A percentile compares a stretch with the other conserved stretches of the same genome.
Evolutionary conservation across 2,797 vertebrate species (phyloP).

Genomic region (Hozukius guyotensis): DNA sequence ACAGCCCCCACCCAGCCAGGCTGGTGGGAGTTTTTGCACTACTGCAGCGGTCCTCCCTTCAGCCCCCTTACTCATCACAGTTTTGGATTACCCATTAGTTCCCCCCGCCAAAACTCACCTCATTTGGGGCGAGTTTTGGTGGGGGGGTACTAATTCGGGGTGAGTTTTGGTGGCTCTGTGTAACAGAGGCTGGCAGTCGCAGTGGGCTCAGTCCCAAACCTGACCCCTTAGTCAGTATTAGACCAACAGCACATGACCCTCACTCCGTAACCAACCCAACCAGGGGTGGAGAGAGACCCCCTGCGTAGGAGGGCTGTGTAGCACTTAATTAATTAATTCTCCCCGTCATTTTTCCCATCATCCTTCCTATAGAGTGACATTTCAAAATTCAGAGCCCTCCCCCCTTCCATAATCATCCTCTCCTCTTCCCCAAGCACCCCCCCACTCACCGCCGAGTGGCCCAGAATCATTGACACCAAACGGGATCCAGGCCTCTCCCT

Average conservation of each 20-base stretch:
- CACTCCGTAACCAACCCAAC: neutral
- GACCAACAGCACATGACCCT: conserved; percentile 35
- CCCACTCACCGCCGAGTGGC: conserved; percentile 9
- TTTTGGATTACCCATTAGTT: conserved; percentile 7
- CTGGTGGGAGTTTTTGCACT: conserved; percentile 81
- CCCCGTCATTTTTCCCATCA: conserved; percentile 3
- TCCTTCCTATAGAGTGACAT: conserved; percentile 17
- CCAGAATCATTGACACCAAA: conserved; percentile 59
- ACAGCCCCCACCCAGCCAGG: conserved; percentile 51
- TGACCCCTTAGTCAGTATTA: conserved; percentile 76
- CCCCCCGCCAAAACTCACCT: neutral
- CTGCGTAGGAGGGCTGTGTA: conserved; percentile 4
- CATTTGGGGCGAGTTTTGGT: neutral
- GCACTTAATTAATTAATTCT: conserved; percentile 43
- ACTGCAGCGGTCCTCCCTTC: conserved; percentile 55
- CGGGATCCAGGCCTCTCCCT: conserved; percentile 65
- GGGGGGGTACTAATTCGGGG: neutral
- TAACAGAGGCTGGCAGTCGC: conserved; percentile 67
- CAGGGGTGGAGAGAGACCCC: conserved; percentile 8
- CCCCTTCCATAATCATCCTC: neutral
- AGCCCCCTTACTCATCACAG: conserved; percentile 5
- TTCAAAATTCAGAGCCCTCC: conserved; percentile 37
- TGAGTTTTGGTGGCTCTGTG: conserved; percentile 66
- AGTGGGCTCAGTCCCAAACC: conserved; percentile 66
- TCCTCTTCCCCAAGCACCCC: neutral